Evolutionary conservation across 2,797 vertebrate genomes (phyloP).

Genomic region (Euthynnus affinis): DNA sequence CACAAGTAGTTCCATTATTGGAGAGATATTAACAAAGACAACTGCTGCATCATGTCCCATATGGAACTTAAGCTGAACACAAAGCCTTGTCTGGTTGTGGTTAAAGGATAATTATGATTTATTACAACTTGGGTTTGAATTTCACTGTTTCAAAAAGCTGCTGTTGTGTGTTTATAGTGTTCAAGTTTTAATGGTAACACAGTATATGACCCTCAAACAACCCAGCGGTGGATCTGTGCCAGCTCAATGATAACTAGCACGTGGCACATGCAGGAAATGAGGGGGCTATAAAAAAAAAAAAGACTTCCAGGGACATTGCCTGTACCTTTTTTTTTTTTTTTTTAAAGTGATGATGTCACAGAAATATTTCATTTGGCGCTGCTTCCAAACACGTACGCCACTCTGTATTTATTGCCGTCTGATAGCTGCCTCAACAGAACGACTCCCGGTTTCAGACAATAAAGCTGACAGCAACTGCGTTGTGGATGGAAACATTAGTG

Average conservation of each 20-base stretch:
- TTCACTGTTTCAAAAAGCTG: too few relatives aligned
- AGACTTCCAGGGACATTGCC: neutral
- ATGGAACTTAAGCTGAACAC: too few relatives aligned
- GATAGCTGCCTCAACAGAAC: neutral
- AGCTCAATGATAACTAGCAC: constrained; percentile 14
- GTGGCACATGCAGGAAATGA: constrained; percentile 41
- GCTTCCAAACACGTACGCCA: constrained; percentile 29
- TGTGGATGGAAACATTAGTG: constrained; percentile 29
- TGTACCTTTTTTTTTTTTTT: constrained; percentile 1
- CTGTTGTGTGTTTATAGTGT: constrained; percentile 2
- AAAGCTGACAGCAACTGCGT: neutral
- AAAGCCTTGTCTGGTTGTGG: neutral
- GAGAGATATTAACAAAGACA: too few relatives aligned
- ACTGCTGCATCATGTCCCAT: too few relatives aligned
- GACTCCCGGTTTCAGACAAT: neutral
- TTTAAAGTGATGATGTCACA: neutral
- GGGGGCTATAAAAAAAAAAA: constrained; percentile 10
- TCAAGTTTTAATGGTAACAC: rapidly evolving
- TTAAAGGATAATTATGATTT: neutral
- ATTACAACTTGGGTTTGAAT: neutral
- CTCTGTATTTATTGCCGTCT: constrained; percentile 37
- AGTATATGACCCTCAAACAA: neutral
- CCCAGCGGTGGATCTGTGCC: neutral
- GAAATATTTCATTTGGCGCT: constrained; percentile 29
- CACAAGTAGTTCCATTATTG: too few relatives aligned